Percentiles rank a stretch among this genome's conserved stretches.
These are phyloP conservation scores for Synchiropus splendidus DNA, from an alignment of 2,113 vertebrate genomes.

Conservation along the genomic window DNA sequence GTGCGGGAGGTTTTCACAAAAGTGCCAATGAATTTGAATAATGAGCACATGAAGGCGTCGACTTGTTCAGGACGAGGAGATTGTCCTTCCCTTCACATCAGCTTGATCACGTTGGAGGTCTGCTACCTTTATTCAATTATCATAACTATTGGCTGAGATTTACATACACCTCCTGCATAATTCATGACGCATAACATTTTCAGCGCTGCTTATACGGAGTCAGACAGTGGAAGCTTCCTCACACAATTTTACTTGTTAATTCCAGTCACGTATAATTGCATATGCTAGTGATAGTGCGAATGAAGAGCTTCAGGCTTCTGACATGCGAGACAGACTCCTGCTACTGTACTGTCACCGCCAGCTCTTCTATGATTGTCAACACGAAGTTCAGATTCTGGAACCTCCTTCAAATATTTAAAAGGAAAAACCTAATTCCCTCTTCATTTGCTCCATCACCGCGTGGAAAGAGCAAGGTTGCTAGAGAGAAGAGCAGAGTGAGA, in stretches of 20 bases:
- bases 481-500: no score
- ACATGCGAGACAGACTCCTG: no score
- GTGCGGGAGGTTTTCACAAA: no score
- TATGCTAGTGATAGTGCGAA: constrained; percentile 13
- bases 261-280: constrained; percentile 24
- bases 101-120: constrained; percentile 41
- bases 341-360: no score
- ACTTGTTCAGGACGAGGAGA: constrained; percentile 27
- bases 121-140: constrained; percentile 53
- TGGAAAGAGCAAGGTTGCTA: constrained; percentile 15
- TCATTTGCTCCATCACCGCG: no score
- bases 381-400: no score
- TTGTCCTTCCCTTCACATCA: constrained; percentile 41
- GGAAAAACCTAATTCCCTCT: no score
- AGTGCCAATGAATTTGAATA: constrained; percentile 19
- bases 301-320: constrained; percentile 26
- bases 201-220: constrained; percentile 32
- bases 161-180: constrained; percentile 55
- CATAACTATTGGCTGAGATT: constrained; percentile 40
- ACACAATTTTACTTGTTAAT: constrained; percentile 30
- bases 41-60: constrained; percentile 31
- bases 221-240: constrained; percentile 29
- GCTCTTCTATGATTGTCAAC: no score
- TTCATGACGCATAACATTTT: constrained; percentile 50
- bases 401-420: no score